Base-by-base conservation (phyloP, 2,888 invertebrate species). In the Epinotia brunnichana region DNA sequence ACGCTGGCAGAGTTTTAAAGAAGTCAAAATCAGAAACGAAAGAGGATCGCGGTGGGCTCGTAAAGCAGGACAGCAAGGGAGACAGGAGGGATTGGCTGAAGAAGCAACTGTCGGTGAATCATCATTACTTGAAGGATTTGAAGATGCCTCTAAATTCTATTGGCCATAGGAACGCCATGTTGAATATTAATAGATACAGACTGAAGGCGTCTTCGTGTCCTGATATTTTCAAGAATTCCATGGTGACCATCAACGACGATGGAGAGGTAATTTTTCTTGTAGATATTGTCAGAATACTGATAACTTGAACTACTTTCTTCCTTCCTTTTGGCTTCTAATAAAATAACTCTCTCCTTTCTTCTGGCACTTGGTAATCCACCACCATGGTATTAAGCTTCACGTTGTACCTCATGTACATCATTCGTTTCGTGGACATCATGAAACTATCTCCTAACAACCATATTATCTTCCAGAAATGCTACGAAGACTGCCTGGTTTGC, bases 161-260 rank as follows among this genome's bases (percentile, higher is more conserved):
- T 76, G 96, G 97, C 87, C 97, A 97, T 86, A 95, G 97, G 61
- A 97, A 97, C 57, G 97, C 97, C 5, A 96, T 97, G 93, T 89
- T 98, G 71, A 97, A 97, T 85, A 96, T 96, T 71, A 96, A 96
- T 81, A 95, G 96, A 76, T 98, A 98, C 87, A 94, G 96, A 69
- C 89, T 98, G 74, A 94, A 96, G 75, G 97, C 98, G 0, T 97
- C 97, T 2, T 98, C 98, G 59, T 98, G 98, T 86, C 98, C 98
- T 0, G 96, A 98, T 88, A 97, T 98, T 80, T 97, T 96, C 83
- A 95, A 96, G 79, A 97, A 97, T 84, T 97, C 97, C n/a, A 97
- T 97, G 96, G 96, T 96, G 62, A 96, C 97, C 3, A 95, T 97
- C 67, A 95, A 96, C 62, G 95, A 96, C 78, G 96, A 96, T 81